Evolutionary conservation across 2,113 vertebrate genomes (phyloP).

Genomic region (Mastomys natalensis): DNA sequence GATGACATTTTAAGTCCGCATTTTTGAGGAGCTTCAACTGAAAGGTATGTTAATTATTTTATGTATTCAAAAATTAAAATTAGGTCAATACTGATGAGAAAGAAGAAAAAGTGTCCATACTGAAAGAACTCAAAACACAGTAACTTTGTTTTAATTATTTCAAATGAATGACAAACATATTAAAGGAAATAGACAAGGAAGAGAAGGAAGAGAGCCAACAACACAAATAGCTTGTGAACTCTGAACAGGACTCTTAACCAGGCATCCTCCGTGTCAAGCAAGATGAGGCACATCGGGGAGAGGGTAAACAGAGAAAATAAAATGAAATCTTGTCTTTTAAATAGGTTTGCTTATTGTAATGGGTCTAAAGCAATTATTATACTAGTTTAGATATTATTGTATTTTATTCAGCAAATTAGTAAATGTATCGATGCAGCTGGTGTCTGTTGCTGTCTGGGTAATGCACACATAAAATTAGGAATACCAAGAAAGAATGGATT

Average conservation of each 20-base stretch:
- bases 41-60: neutral
- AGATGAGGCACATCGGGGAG: neutral
- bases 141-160: conserved; percentile 5
- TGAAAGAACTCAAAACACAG: neutral
- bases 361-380: conserved; percentile 43
- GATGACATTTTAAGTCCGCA: neutral
- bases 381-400: neutral
- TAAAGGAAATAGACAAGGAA: neutral
- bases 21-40: neutral
- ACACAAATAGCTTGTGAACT: neutral
- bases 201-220: neutral
- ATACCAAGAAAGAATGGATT: conserved; percentile 16
- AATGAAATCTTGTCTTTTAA: neutral
- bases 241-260: neutral
- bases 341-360: neutral
- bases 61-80: conserved; percentile 6
- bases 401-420: neutral
- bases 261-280: neutral
- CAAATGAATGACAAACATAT: neutral
- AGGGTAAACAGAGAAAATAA: neutral
- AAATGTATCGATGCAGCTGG: neutral
- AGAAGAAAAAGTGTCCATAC: neutral
- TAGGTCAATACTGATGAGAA: neutral
- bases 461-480: neutral
- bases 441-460: neutral